A percentile compares a stretch with the other conserved stretches of the same genome.
These are phyloP conservation scores for Amiota communis DNA, from an alignment of 2,888 invertebrate genomes.

Conservation along the genomic window DNA sequence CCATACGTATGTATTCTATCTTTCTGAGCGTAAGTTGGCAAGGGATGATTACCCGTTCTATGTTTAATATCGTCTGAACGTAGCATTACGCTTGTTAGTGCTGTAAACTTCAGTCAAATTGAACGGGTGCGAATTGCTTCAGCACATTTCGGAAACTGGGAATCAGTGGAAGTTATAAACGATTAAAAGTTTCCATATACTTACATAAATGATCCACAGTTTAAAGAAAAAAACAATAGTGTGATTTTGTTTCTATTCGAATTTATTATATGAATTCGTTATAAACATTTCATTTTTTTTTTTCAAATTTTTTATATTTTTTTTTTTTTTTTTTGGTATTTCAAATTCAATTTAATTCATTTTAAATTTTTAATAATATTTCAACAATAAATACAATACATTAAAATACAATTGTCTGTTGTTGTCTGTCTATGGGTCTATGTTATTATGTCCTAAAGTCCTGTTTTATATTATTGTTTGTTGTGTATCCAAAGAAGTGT, in stretches of 20 bases:
- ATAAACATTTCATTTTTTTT: constrained; percentile 52
- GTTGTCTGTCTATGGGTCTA: constrained; percentile 15
- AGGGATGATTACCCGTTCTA: too few species aligned
- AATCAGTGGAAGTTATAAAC: too few species aligned
- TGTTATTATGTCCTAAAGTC: not conserved
- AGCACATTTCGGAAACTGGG: too few species aligned
- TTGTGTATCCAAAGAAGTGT: constrained; percentile 31
- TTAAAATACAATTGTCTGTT: constrained; percentile 63
- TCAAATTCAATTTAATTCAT: constrained; percentile 28
- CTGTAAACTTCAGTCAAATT: too few species aligned
- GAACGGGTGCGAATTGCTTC: too few species aligned
- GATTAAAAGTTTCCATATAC: not conserved
- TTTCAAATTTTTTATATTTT: not conserved
- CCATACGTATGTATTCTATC: too few species aligned
- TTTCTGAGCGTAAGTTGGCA: too few species aligned
- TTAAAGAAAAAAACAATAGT: constrained; percentile 7
- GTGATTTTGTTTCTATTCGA: constrained; percentile 35
- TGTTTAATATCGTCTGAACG: too few species aligned
- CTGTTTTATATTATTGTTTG: not conserved
- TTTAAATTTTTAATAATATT: constrained; percentile 35
- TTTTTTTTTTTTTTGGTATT: constrained; percentile 30
- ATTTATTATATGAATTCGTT: constrained; percentile 55
- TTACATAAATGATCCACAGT: not conserved
- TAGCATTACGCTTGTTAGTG: too few species aligned
- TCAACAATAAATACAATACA: constrained; percentile 68